phyloP scores from a whole-genome alignment of 2,113 vertebrate genomes.

The Clarias batrachus region DNA sequence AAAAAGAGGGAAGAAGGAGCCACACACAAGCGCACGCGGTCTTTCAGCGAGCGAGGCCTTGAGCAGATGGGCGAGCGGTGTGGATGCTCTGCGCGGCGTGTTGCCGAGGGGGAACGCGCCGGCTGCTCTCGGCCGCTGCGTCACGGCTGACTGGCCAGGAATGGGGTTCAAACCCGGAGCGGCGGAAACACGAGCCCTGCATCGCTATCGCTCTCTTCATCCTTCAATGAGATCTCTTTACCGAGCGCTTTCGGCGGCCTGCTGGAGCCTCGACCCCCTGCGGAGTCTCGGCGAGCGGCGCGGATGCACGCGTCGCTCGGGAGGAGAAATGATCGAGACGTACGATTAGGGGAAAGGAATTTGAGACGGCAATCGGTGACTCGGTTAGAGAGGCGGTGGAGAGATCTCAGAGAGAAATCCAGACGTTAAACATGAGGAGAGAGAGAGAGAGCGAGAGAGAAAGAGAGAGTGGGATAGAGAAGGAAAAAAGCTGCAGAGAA shows the following conservation, averaged over 20 bases:
- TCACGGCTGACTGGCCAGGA: constrained; percentile 41
- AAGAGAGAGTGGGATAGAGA: constrained; percentile 18
- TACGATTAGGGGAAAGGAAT: neutral
- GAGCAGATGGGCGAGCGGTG: constrained; percentile 50
- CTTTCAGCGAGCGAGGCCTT: constrained; percentile 19
- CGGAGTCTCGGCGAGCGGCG: neutral
- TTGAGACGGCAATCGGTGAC: neutral
- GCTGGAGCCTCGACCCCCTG: neutral
- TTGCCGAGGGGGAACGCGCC: neutral
- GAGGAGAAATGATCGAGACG: neutral
- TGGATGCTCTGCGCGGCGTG: neutral
- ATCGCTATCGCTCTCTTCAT: neutral
- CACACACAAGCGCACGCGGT: neutral
- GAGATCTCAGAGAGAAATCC: neutral
- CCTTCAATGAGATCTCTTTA: neutral
- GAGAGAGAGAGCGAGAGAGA: constrained; percentile 31
- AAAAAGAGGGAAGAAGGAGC: neutral
- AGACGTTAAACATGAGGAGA: neutral
- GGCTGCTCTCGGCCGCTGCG: constrained; percentile 34
- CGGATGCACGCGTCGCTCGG: neutral
- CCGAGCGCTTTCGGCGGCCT: constrained; percentile 7
- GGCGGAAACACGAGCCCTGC: constrained; percentile 38
- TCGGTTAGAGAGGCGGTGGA: neutral
- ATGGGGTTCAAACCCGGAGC: constrained; percentile 41
- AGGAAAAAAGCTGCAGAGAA: neutral